Percentiles rank a stretch among this genome's conserved stretches.
These are phyloP conservation scores for Periophthalmus modestus DNA, from an alignment of 2,113 vertebrate genomes.

Conservation along the genomic window DNA sequence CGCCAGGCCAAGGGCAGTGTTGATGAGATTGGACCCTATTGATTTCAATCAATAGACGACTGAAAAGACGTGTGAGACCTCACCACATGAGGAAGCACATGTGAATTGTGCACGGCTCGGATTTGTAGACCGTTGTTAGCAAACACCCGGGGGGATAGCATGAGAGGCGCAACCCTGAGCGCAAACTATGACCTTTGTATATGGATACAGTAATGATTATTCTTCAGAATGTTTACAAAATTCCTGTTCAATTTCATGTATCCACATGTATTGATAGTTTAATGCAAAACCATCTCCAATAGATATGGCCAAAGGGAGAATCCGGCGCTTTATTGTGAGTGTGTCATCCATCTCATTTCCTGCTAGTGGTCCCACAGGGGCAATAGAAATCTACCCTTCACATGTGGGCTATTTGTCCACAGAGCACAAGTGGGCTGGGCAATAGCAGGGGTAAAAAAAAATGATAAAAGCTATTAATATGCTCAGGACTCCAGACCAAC, in stretches of 20 bases:
- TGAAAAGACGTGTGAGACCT: slow-evolving; percentile 44
- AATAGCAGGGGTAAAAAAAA: slow-evolving; percentile 40
- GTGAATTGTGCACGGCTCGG: slow-evolving; percentile 38
- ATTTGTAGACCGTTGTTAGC: slow-evolving; percentile 38
- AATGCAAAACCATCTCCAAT: slow-evolving; percentile 53
- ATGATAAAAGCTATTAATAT: slow-evolving; percentile 1
- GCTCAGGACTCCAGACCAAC: neutral
- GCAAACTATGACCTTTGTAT: slow-evolving; percentile 19
- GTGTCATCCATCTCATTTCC: slow-evolving; percentile 65
- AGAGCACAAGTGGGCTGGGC: slow-evolving; percentile 33
- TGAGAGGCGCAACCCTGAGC: slow-evolving; percentile 20
- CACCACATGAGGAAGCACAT: slow-evolving; percentile 48
- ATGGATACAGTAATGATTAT: slow-evolving; percentile 23
- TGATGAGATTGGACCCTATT: slow-evolving; percentile 68
- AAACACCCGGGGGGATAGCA: slow-evolving; percentile 30
- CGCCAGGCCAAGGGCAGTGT: slow-evolving; percentile 58
- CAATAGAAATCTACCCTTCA: slow-evolving; percentile 47
- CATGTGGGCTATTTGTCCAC: slow-evolving; percentile 39
- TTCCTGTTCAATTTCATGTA: slow-evolving; percentile 38
- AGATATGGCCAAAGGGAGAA: slow-evolving; percentile 43
- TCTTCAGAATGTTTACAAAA: slow-evolving; percentile 23
- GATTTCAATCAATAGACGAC: slow-evolving; percentile 68
- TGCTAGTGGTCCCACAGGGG: slow-evolving; percentile 52
- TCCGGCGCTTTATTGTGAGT: slow-evolving; percentile 48
- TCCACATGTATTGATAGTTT: slow-evolving; percentile 49